These are phyloP conservation scores for Epinephelus malabaricus DNA, from an alignment of 2,797 vertebrate species.

Conservation along the genomic window DNA sequence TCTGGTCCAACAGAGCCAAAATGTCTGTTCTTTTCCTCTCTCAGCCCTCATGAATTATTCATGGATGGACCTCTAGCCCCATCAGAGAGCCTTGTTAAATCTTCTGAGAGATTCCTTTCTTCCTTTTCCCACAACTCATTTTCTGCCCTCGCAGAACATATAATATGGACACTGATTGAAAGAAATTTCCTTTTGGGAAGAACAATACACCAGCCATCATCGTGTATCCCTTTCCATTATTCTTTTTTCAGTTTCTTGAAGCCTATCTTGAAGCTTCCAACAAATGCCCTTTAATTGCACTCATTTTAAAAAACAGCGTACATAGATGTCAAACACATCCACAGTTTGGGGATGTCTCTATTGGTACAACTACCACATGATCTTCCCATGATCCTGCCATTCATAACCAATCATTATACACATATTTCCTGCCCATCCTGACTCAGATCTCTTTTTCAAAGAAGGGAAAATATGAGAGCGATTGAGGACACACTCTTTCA, in stretches of 20 bases:
- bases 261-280: constrained; percentile 10
- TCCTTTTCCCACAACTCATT: constrained; percentile 71
- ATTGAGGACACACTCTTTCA: constrained; percentile 11
- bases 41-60: constrained; percentile 80
- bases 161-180: constrained; percentile 76
- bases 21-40: constrained; percentile 63
- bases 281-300: constrained; percentile 4
- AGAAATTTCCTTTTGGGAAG: constrained; percentile 71
- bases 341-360: not conserved
- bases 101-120: constrained; percentile 77
- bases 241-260: constrained; percentile 11
- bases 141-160: constrained; percentile 72
- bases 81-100: constrained; percentile 82
- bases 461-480: not conserved
- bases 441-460: constrained; percentile 21
- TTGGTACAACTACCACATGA: no score
- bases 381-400: constrained; percentile 4
- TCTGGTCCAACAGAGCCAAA: constrained; percentile 60
- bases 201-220: constrained; percentile 52
- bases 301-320: constrained; percentile 8
- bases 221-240: constrained; percentile 23
- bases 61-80: constrained; percentile 81
- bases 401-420: constrained; percentile 4
- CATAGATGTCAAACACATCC: not conserved
- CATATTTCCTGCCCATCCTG: not conserved